A percentile compares a stretch with the other conserved stretches of the same genome.
Conservation (phyloP, 2,888 invertebrate genomes). For the Phasia obesa region DNA sequence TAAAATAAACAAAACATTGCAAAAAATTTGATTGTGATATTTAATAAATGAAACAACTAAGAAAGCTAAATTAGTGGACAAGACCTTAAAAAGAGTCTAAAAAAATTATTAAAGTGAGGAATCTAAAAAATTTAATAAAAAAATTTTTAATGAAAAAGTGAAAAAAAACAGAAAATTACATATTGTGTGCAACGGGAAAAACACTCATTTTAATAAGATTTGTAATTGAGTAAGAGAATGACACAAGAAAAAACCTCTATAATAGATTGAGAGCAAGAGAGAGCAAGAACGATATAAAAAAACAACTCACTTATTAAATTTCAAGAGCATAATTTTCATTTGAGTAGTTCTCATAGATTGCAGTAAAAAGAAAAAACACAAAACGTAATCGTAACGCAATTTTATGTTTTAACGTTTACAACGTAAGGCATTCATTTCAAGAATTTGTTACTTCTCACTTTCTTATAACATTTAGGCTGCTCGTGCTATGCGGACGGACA, state of each 20-base stretch:
- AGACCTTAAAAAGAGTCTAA: conserved; percentile 67
- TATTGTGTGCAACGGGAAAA: conserved; percentile 32
- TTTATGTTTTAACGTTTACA: conserved; percentile 70
- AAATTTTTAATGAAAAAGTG: conserved; percentile 2
- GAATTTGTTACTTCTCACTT: conserved; percentile 60
- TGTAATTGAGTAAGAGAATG: conserved; percentile 27
- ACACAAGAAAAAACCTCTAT: conserved; percentile 19
- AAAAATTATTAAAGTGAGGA: conserved; percentile 37
- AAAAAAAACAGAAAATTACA: conserved; percentile 31
- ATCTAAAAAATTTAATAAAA: conserved; percentile 10
- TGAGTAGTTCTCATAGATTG: conserved; percentile 37
- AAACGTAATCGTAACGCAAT: conserved; percentile 65
- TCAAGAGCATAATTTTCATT: neutral
- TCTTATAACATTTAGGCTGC: conserved; percentile 69
- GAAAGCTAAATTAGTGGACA: conserved; percentile 45
- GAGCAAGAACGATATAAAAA: neutral
- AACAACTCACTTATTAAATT: neutral
- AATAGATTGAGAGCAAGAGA: neutral
- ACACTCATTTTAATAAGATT: conserved; percentile 23
- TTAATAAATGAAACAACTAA: conserved; percentile 54
- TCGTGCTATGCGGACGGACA: conserved; percentile 71
- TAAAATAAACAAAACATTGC: conserved; percentile 35
- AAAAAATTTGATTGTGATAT: conserved; percentile 67
- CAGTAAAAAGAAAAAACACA: conserved; percentile 30
- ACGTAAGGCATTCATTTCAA: conserved; percentile 66